Conservation (phyloP, 2,113 vertebrate genomes). For the Scopus umbretta region DNA sequence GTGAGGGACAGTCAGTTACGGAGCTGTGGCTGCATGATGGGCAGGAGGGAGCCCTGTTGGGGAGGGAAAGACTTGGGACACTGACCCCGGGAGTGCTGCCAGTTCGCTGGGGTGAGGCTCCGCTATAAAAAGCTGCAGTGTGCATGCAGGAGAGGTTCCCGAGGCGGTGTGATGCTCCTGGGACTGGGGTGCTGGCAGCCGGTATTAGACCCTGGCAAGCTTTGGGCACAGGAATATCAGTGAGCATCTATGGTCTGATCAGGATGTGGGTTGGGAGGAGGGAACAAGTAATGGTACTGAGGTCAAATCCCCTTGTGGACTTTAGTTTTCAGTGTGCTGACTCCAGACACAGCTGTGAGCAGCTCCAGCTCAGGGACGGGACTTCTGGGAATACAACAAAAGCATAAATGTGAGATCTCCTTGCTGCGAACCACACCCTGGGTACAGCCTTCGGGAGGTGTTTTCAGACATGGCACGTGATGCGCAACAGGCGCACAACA, state of each 20-base stretch:
- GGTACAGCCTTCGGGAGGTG: not conserved
- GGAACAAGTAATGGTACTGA: not conserved
- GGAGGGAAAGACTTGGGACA: not conserved
- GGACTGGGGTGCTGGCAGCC: not conserved
- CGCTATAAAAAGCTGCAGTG: not conserved
- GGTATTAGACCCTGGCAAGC: not conserved
- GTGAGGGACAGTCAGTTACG: accelerated
- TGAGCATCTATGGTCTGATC: not conserved
- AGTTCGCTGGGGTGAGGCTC: not conserved
- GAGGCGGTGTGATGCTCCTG: not conserved
- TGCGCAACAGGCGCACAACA: too few species aligned
- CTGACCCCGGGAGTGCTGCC: not conserved
- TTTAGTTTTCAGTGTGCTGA: not conserved
- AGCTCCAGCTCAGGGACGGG: not conserved
- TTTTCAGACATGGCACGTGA: accelerated
- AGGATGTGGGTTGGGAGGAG: not conserved
- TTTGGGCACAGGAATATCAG: not conserved
- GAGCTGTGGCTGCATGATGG: not conserved
- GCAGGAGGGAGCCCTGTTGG: accelerated
- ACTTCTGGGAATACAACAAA: not conserved
- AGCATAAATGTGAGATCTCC: not conserved
- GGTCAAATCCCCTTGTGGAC: not conserved
- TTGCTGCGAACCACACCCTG: not conserved
- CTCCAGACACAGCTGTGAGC: not conserved
- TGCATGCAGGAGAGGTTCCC: not conserved